phyloP scores from a whole-genome alignment of 2,797 vertebrate genomes.

The Coracias cyanogaster region DNA sequence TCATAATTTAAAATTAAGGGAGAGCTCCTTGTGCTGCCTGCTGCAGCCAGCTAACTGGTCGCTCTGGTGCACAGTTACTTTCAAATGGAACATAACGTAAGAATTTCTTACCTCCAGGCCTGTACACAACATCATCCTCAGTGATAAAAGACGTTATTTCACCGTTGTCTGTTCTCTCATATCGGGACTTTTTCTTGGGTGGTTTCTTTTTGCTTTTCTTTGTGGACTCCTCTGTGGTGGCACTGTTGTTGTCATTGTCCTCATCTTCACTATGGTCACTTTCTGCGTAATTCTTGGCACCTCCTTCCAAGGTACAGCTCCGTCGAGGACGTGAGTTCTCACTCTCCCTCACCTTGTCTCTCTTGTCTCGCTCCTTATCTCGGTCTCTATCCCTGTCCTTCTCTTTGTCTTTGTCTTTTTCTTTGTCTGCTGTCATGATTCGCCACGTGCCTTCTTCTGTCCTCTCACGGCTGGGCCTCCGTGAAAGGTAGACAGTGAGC shows the following conservation, averaged over 20 bases:
- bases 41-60: background rate
- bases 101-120: slow-evolving; percentile 90
- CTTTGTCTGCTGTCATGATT: slow-evolving; percentile 99
- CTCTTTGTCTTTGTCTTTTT: slow-evolving; percentile 93
- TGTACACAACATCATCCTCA: slow-evolving; percentile 95
- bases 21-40: background rate
- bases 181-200: slow-evolving; percentile 97
- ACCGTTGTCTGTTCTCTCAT: slow-evolving; percentile 94
- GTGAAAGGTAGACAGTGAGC: slow-evolving; percentile 99
- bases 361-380: slow-evolving; percentile 92
- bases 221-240: slow-evolving; percentile 89
- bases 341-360: slow-evolving; percentile 89
- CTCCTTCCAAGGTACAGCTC: slow-evolving; percentile 96
- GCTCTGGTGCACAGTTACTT: background rate
- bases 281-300: slow-evolving; percentile 97
- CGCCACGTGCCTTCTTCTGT: slow-evolving; percentile 99
- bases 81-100: accelerated
- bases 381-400: slow-evolving; percentile 93
- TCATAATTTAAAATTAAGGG: background rate
- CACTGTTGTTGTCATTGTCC: slow-evolving; percentile 92
- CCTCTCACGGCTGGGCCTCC: slow-evolving; percentile 99
- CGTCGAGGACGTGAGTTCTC: slow-evolving; percentile 93
- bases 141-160: slow-evolving; percentile 98
- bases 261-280: slow-evolving; percentile 98
- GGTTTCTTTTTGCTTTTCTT: slow-evolving; percentile 98